Percentiles rank a stretch among this genome's conserved stretches.
These are phyloP conservation scores for Eidolon dupreanum DNA, from an alignment of 2,797 vertebrate species.

Conservation along the genomic window DNA sequence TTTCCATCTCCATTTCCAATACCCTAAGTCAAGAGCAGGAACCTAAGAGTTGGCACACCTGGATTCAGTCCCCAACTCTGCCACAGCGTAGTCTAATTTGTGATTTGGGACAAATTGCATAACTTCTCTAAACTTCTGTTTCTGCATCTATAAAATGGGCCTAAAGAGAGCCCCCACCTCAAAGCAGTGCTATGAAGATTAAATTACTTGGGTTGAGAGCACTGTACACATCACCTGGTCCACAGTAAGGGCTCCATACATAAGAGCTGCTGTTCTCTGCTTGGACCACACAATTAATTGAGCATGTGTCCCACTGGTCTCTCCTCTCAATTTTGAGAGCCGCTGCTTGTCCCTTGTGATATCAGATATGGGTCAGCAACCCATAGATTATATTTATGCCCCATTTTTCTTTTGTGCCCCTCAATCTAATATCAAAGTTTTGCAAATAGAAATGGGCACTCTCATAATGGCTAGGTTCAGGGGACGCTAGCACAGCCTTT, in stretches of 20 bases:
- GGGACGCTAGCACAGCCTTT: not conserved
- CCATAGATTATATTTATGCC: not conserved
- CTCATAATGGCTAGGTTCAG: not conserved
- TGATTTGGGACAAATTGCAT: not conserved
- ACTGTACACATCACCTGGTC: no score
- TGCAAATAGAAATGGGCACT: not conserved
- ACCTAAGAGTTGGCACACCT: not conserved
- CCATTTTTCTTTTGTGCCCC: not conserved
- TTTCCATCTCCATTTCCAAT: not conserved
- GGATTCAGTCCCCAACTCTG: not conserved
- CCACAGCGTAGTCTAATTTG: no score
- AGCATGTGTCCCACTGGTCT: not conserved
- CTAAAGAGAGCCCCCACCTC: not conserved
- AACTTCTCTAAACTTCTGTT: not conserved
- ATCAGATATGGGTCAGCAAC: not conserved
- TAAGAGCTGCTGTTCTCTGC: no score
- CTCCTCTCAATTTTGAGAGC: not conserved
- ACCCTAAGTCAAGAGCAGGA: not conserved
- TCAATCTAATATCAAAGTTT: not conserved
- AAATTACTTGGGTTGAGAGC: not conserved
- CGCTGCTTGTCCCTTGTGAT: not conserved
- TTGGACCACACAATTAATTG: not conserved
- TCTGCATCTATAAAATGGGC: not conserved
- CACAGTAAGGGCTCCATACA: accelerated
- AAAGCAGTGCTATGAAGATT: not conserved